These are phyloP conservation scores for Gallinago stenura DNA, from an alignment of 2,797 vertebrate species.

Conservation along the genomic window DNA sequence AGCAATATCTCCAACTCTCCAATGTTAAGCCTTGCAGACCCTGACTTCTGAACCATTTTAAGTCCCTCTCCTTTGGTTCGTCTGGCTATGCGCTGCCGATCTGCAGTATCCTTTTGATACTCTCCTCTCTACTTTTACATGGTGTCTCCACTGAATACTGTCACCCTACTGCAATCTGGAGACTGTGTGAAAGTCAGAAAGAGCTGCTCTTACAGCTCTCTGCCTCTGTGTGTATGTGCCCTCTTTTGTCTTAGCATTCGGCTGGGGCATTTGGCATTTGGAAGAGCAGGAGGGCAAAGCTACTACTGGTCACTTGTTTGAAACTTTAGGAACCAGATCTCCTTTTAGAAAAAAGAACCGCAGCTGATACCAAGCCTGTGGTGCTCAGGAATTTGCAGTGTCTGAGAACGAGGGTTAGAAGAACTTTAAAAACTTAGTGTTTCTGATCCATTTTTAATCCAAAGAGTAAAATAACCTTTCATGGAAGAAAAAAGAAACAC, in stretches of 20 bases:
- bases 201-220: background rate
- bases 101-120: background rate
- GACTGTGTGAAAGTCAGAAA: background rate
- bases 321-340: background rate
- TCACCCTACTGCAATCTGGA: background rate
- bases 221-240: background rate
- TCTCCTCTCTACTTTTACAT: background rate
- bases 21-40: background rate
- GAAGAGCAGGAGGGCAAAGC: slow-evolving; percentile 1
- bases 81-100: background rate
- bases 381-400: background rate
- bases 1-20: background rate
- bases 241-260: background rate
- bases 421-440: background rate
- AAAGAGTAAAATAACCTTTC: slow-evolving; percentile 37
- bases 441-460: slow-evolving; percentile 2
- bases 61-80: background rate
- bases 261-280: background rate
- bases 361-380: background rate
- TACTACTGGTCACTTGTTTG: background rate
- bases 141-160: background rate
- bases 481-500: background rate
- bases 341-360: background rate
- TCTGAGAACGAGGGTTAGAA: background rate
- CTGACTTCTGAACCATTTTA: background rate